These are phyloP conservation scores for Ormyrus rosae DNA, from an alignment of 2,888 invertebrate species.

Conservation along the genomic window DNA sequence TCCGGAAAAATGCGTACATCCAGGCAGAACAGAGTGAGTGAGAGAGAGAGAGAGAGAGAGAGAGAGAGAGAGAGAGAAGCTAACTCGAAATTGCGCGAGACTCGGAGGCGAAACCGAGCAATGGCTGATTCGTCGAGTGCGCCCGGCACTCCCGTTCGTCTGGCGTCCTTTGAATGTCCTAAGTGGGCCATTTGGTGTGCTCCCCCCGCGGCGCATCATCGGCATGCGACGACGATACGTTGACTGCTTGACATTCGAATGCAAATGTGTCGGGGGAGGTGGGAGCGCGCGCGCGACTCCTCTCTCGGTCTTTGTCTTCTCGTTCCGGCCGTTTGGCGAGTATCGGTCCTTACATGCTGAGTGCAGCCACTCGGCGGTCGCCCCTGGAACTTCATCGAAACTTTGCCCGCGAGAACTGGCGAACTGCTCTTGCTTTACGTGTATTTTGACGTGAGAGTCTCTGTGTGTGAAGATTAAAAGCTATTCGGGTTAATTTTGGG, in stretches of 20 bases:
- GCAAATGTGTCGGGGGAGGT: constrained; percentile 16
- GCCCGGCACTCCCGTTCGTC: constrained; percentile 7
- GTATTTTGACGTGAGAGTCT: too few species aligned
- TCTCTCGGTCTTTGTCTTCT: neutral
- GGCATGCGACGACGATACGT: constrained; percentile 10
- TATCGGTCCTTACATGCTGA: too few species aligned
- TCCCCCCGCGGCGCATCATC: neutral
- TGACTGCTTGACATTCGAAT: constrained; percentile 31
- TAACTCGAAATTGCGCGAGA: neutral
- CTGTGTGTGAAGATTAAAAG: too few species aligned
- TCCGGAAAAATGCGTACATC: too few species aligned
- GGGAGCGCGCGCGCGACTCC: neutral
- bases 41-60: constrained; percentile 6
- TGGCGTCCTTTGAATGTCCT: constrained; percentile 40
- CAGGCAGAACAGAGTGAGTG: neutral
- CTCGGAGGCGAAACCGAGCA: neutral
- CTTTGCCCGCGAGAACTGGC: too few species aligned
- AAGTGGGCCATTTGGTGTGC: constrained; percentile 36
- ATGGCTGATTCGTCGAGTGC: constrained; percentile 24
- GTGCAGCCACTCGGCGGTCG: too few species aligned
- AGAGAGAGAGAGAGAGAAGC: neutral
- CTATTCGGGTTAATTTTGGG: too few species aligned
- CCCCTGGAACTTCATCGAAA: too few species aligned
- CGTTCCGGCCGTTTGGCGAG: too few species aligned
- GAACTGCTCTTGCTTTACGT: too few species aligned